Evolutionary conservation across 2,113 vertebrate genomes (phyloP), one percentile per base, ranked within the genome.

Genomic region (Rynchops niger): DNA sequence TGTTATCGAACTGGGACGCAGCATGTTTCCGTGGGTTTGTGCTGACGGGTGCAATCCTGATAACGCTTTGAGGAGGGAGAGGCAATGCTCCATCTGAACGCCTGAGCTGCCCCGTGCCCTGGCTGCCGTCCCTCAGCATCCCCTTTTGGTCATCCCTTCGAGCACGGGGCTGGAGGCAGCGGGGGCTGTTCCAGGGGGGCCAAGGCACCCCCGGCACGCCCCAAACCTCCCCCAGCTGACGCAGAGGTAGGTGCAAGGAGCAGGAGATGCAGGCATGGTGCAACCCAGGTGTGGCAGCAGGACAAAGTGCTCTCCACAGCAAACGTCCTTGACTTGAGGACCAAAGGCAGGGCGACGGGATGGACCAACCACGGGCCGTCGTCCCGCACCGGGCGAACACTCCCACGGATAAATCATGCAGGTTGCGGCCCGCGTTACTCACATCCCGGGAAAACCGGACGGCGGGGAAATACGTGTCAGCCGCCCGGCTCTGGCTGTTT

Each of bases 81-180:
- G 17, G 55, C 30, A 8, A 1, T 0, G 11, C 18, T n/a, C 55
- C 29, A 1, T 4, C n/a, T 2, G n/a, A 30, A 7, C 5, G 1
- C 32, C 12, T 6, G 49, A 32, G 52, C 43, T 38, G 20, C 20
- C 38, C 72, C 3, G 1, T 2, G 25, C 16, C 43, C 23, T 16
- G 49, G 20, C 49, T 58, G 78, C 36, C 2, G 1, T 30, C 79
- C 72, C 58, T 34, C 12, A 0, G 42, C 12, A 23, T n/a, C 34
- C 34, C 50, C 76, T 16, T 40, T 11, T 1, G 26, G 9, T 5
- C 26, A 3, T 4, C 42, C 42, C 43, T 45, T 32, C 0, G 5
- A 20, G 3, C 6, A 1, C 0, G 16, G 62, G 63, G 17, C 34
- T 32, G 52, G 61, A 38, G 69, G 67, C 38, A 66, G 66, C 50